phyloP scores from a whole-genome alignment of 2,797 vertebrate species.

The Sebastes trivittatus region DNA sequence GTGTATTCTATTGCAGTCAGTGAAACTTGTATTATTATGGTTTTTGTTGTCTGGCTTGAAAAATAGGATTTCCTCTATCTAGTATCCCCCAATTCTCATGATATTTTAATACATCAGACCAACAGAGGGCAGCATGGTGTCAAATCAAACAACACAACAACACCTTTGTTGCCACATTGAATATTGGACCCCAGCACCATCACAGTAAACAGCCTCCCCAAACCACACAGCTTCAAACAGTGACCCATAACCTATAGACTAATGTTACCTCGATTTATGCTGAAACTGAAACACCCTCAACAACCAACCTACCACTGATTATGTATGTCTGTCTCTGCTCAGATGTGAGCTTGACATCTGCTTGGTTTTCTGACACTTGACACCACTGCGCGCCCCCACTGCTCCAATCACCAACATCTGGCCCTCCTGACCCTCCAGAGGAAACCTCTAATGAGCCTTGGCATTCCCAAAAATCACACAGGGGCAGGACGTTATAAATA shows the following conservation, averaged over 20 bases:
- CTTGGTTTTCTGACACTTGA: conserved; percentile 41
- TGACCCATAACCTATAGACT: neutral
- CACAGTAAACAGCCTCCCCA: conserved; percentile 8
- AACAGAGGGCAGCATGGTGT: conserved; percentile 66
- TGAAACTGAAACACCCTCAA: neutral
- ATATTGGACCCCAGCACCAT: conserved; percentile 2
- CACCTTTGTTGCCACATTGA: conserved; percentile 15
- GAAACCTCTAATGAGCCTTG: conserved; percentile 72
- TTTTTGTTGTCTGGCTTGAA: neutral
- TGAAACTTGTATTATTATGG: neutral
- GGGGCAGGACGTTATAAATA: conserved; percentile 73
- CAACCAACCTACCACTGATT: neutral
- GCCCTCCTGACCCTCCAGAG: conserved; percentile 62
- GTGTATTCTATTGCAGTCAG: neutral
- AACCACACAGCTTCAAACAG: neutral
- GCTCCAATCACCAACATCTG: conserved; percentile 71
- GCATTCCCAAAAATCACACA: conserved; percentile 52
- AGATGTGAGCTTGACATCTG: conserved; percentile 55
- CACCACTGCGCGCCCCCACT: conserved; percentile 10
- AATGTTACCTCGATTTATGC: neutral
- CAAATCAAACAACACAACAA: conserved; percentile 25
- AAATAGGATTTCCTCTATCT: neutral
- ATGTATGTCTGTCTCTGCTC: neutral
- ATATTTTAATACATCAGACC: neutral
- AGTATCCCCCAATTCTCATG: neutral